Evolutionary conservation across 37 sponge, comb jelly and placozoan species (phyloP).

Genomic region (Halichondria panicea): DNA sequence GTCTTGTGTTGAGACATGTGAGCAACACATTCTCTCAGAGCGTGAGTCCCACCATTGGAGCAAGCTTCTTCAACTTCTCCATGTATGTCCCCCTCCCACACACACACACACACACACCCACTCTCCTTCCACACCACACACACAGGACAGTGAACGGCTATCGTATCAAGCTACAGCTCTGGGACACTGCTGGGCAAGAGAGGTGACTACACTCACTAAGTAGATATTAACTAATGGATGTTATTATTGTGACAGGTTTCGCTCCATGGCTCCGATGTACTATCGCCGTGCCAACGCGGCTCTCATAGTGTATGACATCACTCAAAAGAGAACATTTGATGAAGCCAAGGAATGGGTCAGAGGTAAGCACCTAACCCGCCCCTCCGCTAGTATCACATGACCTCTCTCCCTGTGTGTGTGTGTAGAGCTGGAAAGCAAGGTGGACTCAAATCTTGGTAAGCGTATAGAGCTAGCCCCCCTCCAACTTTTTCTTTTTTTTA

Average conservation of each 20-base stretch:
- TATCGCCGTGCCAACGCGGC: conserved; percentile 90
- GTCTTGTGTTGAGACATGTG: conserved; percentile 82
- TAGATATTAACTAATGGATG: neutral
- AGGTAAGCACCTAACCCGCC: conserved; percentile 44
- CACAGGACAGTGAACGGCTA: conserved; percentile 49
- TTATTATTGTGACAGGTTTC: conserved; percentile 40
- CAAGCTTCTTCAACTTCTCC: conserved; percentile 90
- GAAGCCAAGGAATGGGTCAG: conserved; percentile 74
- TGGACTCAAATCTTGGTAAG: conserved; percentile 46
- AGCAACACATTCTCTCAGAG: conserved; percentile 61
- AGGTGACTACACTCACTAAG: conserved; percentile 38
- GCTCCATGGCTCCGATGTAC: conserved; percentile 91
- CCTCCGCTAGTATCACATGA: too few relatives aligned
- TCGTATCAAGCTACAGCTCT: conserved; percentile 72
- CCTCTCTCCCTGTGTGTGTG: neutral
- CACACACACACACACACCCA: conserved; percentile 10
- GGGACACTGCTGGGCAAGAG: conserved; percentile 91
- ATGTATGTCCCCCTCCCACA: conserved; percentile 69
- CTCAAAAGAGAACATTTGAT: conserved; percentile 66
- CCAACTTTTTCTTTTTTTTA: too few relatives aligned
- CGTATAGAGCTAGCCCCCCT: neutral
- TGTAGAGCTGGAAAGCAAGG: conserved; percentile 47
- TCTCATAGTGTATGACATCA: conserved; percentile 86
- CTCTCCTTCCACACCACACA: neutral
- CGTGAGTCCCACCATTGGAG: conserved; percentile 89